These are phyloP conservation scores for Pinctada fucata DNA, from an alignment of 2,888 invertebrate genomes.

Conservation along the genomic window DNA sequence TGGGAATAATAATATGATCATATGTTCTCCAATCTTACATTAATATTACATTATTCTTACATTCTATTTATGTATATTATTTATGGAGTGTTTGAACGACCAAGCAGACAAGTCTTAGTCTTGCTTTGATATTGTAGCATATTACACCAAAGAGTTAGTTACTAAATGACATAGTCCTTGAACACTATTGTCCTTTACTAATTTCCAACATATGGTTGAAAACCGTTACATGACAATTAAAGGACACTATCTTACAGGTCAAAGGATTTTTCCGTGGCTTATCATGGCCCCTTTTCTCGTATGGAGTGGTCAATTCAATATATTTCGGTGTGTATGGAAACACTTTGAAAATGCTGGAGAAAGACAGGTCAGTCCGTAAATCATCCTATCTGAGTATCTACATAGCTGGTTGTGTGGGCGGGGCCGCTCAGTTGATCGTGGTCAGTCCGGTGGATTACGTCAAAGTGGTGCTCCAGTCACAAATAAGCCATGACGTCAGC, in stretches of 20 bases:
- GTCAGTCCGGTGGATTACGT: conserved; percentile 93
- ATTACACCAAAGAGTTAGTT: too few species aligned
- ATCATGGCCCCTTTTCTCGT: conserved; percentile 91
- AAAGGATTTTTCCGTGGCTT: conserved; percentile 90
- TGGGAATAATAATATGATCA: too few species aligned
- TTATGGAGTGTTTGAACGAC: too few species aligned
- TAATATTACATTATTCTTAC: too few species aligned
- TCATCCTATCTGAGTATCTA: conserved; percentile 58
- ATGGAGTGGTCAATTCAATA: conserved; percentile 93
- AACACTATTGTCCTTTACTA: too few species aligned
- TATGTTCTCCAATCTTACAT: too few species aligned
- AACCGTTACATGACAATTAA: too few species aligned
- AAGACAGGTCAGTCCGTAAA: conserved; percentile 41
- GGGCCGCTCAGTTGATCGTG: conserved; percentile 89
- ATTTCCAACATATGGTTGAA: too few species aligned
- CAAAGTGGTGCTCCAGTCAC: conserved; percentile 91
- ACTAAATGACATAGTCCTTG: too few species aligned
- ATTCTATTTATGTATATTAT: too few species aligned
- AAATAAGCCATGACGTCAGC: conserved; percentile 60
- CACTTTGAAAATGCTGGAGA: conserved; percentile 55
- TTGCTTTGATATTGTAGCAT: too few species aligned
- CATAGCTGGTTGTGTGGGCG: conserved; percentile 88
- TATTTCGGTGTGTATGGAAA: conserved; percentile 97
- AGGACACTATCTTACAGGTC: conserved; percentile 78
- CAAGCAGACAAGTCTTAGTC: too few species aligned